Percentiles rank a stretch among this genome's conserved stretches.
phyloP scores from a whole-genome alignment of 2,888 invertebrate species.

The Griposia aprilina region DNA sequence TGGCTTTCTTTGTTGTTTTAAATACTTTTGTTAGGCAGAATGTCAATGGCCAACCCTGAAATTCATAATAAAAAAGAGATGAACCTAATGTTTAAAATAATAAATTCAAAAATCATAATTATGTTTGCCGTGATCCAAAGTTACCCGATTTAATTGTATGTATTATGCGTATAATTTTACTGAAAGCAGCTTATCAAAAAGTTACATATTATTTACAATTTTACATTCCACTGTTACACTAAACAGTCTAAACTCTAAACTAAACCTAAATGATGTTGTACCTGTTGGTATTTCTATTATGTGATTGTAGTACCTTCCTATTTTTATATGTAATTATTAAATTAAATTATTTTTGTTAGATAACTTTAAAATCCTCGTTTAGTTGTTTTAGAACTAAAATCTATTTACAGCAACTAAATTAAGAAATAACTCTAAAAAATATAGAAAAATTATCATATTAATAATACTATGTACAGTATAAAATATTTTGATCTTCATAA shows the following conservation, averaged over 20 bases:
- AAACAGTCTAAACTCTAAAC: constrained; percentile 31
- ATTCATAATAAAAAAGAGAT: neutral
- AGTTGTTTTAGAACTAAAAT: constrained; percentile 52
- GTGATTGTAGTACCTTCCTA: constrained; percentile 68
- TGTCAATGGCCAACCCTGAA: neutral
- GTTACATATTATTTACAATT: constrained; percentile 28
- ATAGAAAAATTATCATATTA: neutral
- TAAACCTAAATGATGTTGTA: constrained; percentile 47
- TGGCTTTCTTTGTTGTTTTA: neutral
- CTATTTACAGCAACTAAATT: constrained; percentile 54
- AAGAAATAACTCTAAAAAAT: constrained; percentile 41
- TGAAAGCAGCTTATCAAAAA: constrained; percentile 42
- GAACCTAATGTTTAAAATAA: neutral
- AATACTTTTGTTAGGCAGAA: constrained; percentile 1
- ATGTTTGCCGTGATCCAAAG: neutral
- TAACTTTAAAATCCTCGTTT: constrained; percentile 52
- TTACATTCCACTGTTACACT: constrained; percentile 59
- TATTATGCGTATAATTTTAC: constrained; percentile 16
- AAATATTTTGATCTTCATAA: constrained; percentile 48
- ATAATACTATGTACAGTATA: constrained; percentile 31
- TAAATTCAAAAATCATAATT: neutral
- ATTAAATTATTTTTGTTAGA: constrained; percentile 65
- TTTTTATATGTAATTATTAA: constrained; percentile 63
- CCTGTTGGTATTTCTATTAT: constrained; percentile 68
- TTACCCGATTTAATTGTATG: neutral